Percentiles rank a stretch among this genome's conserved stretches.
These are phyloP conservation scores for Herpetotheres cachinnans DNA, from an alignment of 2,113 vertebrate species.

Conservation along the genomic window DNA sequence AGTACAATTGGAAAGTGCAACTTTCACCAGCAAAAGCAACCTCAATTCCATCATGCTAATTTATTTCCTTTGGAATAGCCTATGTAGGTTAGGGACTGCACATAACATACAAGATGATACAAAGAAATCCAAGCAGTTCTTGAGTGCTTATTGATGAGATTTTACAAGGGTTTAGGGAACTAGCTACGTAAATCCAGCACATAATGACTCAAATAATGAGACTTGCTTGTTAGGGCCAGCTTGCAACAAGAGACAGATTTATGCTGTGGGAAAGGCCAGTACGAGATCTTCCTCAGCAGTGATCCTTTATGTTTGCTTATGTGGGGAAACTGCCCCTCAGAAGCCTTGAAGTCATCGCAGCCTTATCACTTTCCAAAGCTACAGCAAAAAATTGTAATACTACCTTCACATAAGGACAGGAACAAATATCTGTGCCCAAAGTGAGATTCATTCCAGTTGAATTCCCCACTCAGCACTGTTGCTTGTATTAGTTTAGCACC, in stretches of 20 bases:
- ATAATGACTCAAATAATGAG: background rate
- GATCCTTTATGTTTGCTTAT: background rate
- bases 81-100: background rate
- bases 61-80: background rate
- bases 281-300: background rate
- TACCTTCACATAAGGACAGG: background rate
- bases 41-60: background rate
- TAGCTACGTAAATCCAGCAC: background rate
- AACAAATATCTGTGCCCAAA: background rate
- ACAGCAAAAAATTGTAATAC: background rate
- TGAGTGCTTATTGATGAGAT: background rate
- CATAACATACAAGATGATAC: background rate
- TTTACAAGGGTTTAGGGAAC: background rate
- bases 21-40: background rate
- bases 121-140: background rate
- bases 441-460: background rate
- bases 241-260: background rate
- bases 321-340: background rate
- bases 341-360: background rate
- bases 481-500: background rate
- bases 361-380: background rate
- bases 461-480: background rate
- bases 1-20: background rate
- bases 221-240: background rate
- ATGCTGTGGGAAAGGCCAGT: background rate